These are phyloP conservation scores for Rousettus madagascariensis DNA, from an alignment of 2,797 vertebrate species.

Conservation along the genomic window DNA sequence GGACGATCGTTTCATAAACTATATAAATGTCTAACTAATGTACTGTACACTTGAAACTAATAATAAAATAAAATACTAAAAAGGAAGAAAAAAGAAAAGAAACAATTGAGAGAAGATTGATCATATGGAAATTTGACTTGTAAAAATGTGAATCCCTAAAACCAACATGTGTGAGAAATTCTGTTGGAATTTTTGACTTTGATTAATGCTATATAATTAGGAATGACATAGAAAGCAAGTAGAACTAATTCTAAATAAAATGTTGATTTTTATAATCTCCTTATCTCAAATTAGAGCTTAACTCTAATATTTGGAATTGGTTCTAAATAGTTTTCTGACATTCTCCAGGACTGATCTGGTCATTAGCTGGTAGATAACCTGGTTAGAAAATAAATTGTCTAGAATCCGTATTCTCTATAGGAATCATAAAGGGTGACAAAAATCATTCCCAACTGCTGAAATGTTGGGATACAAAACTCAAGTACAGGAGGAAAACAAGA, in stretches of 20 bases:
- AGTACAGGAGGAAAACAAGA: background rate
- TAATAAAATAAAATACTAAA: too few relatives aligned
- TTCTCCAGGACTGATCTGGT: background rate
- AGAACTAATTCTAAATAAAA: background rate
- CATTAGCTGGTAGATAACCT: background rate
- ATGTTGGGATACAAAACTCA: background rate
- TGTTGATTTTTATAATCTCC: background rate
- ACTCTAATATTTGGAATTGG: background rate
- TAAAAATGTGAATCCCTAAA: background rate
- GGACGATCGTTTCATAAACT: too few relatives aligned
- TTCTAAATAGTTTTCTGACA: background rate
- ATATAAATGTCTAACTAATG: too few relatives aligned
- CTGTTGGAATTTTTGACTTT: background rate
- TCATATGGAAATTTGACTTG: background rate
- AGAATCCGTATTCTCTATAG: background rate
- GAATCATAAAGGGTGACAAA: background rate
- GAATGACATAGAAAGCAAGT: background rate
- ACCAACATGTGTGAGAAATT: background rate
- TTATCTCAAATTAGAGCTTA: constrained; percentile 3
- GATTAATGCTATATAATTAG: background rate
- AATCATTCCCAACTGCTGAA: background rate
- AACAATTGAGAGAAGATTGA: background rate
- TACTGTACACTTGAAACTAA: too few relatives aligned
- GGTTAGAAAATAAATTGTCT: background rate
- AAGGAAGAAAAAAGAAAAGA: background rate